Conservation (phyloP, 2,888 invertebrate species). For the Calameuta idolon region DNA sequence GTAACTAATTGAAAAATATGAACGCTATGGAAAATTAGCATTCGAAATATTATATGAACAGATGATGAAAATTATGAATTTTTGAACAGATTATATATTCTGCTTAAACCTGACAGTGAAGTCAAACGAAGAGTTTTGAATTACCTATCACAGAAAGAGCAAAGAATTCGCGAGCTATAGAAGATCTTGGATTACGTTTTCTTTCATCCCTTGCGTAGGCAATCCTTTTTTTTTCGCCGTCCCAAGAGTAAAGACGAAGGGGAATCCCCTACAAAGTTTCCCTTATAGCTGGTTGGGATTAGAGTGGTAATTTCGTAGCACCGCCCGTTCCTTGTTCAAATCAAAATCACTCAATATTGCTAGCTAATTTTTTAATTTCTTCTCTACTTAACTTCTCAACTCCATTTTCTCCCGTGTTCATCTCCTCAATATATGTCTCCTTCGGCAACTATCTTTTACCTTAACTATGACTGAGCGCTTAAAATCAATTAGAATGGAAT, state of each 20-base stretch:
- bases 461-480: neutral
- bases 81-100: neutral
- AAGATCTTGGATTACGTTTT: neutral
- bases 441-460: neutral
- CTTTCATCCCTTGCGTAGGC: neutral
- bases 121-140: neutral
- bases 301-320: slow-evolving; percentile 18
- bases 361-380: slow-evolving; percentile 27
- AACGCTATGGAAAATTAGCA: too few species aligned
- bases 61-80: neutral
- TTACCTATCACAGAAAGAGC: neutral
- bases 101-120: too few species aligned
- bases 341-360: slow-evolving; percentile 14
- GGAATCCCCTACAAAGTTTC: neutral
- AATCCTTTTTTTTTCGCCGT: neutral
- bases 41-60: neutral
- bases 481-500: neutral
- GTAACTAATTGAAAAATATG: too few species aligned
- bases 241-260: slow-evolving; percentile 1
- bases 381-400: slow-evolving; percentile 16
- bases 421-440: slow-evolving; percentile 14
- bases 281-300: slow-evolving; percentile 1
- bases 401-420: neutral
- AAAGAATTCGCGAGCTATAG: neutral
- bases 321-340: slow-evolving; percentile 21